phyloP scores from a whole-genome alignment of 2,113 vertebrate species.

The Stomatorhinus ivindoensis region DNA sequence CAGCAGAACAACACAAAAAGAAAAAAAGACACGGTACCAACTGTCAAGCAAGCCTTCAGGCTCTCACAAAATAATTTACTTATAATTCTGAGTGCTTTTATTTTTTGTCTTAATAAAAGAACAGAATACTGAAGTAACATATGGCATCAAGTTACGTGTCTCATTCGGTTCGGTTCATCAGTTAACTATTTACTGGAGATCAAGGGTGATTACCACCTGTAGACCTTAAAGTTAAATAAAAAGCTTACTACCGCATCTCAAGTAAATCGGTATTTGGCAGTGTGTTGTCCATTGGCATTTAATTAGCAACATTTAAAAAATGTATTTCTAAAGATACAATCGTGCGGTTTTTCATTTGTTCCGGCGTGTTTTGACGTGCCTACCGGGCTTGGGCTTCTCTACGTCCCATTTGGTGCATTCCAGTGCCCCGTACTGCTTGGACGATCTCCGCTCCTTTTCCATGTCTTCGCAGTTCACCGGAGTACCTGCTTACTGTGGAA shows the following conservation, averaged over 20 bases:
- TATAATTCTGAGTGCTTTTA: neutral
- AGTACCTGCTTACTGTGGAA: neutral
- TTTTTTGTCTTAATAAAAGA: neutral
- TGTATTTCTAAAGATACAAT: neutral
- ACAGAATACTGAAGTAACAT: neutral
- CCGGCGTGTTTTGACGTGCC: constrained; percentile 25
- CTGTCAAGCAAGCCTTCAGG: neutral
- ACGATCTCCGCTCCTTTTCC: constrained; percentile 52
- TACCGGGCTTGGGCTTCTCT: constrained; percentile 49
- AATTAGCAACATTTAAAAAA: neutral
- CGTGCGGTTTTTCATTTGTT: neutral
- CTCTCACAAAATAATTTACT: neutral
- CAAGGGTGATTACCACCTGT: neutral
- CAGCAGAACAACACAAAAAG: neutral
- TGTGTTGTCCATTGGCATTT: neutral
- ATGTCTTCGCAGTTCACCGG: constrained; percentile 34
- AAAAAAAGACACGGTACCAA: neutral
- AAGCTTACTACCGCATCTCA: neutral
- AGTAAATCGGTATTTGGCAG: neutral
- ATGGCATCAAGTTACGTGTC: neutral
- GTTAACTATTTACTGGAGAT: neutral
- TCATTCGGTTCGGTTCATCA: neutral
- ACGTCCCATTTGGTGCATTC: constrained; percentile 51
- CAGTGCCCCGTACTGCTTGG: constrained; percentile 57
- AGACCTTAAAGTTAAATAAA: neutral